These are phyloP conservation scores for Cladopsammia gracilis DNA, from an alignment of 64 coral and sea anemone species.

Conservation along the genomic window DNA sequence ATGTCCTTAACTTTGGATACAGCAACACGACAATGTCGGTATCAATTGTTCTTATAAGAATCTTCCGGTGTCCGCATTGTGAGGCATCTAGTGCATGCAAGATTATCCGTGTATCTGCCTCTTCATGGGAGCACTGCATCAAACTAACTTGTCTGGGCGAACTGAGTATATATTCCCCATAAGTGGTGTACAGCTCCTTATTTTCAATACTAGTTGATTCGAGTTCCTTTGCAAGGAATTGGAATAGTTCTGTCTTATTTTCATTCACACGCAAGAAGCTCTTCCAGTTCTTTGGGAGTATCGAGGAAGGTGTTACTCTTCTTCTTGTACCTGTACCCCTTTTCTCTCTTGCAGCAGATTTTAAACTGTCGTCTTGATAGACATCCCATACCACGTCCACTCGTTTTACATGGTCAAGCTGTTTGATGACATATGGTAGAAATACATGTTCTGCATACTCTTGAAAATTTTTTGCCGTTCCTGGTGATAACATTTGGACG, in stretches of 20 bases:
- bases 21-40: not conserved
- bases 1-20: not conserved
- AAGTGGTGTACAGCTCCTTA: conserved; percentile 23
- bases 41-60: not conserved
- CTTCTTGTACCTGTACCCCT: not conserved
- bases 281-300: conserved; percentile 25
- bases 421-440: not conserved
- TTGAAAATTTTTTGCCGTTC: not conserved
- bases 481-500: not conserved
- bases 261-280: conserved; percentile 16
- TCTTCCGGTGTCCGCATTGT: not conserved
- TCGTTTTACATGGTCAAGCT: not conserved
- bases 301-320: not conserved
- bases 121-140: not conserved
- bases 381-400: not conserved
- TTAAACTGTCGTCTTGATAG: not conserved
- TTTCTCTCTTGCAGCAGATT: not conserved
- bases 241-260: conserved; percentile 63
- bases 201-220: not conserved
- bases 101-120: not conserved
- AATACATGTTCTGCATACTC: not conserved
- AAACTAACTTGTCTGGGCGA: too few relatives aligned
- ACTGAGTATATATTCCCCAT: not conserved
- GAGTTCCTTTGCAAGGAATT: conserved; percentile 38
- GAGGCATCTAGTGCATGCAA: not conserved